Percentiles rank a stretch among this genome's conserved stretches.
phyloP scores from a whole-genome alignment of 1,140 invertebrate genomes.

The Drosophila pachea region DNA sequence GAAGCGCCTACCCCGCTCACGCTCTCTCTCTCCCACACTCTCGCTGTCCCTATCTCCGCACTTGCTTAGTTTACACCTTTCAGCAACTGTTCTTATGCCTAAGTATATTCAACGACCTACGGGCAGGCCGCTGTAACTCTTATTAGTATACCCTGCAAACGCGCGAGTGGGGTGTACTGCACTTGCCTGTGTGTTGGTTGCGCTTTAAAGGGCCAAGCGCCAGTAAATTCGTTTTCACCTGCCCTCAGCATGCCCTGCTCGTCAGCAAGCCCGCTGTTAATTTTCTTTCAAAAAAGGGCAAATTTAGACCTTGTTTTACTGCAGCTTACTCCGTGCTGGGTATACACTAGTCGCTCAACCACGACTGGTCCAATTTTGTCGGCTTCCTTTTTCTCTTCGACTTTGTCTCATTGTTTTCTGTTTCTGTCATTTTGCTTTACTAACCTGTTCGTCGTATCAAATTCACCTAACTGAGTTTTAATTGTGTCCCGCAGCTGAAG shows the following conservation, averaged over 20 bases:
- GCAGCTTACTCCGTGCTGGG: too few relatives aligned
- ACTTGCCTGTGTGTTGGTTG: too few relatives aligned
- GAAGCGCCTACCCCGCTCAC: neutral
- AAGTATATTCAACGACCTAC: neutral
- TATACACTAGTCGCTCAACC: neutral
- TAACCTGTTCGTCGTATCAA: conserved; percentile 47
- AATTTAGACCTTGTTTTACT: too few relatives aligned
- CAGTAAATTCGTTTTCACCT: too few relatives aligned
- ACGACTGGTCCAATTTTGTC: neutral
- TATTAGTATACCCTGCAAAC: conserved; percentile 3
- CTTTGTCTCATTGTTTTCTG: conserved; percentile 31
- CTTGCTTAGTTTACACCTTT: neutral
- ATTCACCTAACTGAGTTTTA: conserved; percentile 66
- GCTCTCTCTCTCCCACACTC: neutral
- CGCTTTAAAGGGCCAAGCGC: too few relatives aligned
- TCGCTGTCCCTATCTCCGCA: neutral
- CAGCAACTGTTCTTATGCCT: neutral
- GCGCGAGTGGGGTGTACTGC: neutral
- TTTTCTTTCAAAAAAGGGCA: too few relatives aligned
- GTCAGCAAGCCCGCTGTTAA: too few relatives aligned
- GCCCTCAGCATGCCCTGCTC: too few relatives aligned
- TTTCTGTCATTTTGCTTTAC: conserved; percentile 40
- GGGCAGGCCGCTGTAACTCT: neutral
- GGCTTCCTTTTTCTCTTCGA: neutral
- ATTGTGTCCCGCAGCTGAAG: conserved; percentile 32